Conservation (phyloP, 2,888 invertebrate genomes). For the Drosophila melanosoma region DNA sequence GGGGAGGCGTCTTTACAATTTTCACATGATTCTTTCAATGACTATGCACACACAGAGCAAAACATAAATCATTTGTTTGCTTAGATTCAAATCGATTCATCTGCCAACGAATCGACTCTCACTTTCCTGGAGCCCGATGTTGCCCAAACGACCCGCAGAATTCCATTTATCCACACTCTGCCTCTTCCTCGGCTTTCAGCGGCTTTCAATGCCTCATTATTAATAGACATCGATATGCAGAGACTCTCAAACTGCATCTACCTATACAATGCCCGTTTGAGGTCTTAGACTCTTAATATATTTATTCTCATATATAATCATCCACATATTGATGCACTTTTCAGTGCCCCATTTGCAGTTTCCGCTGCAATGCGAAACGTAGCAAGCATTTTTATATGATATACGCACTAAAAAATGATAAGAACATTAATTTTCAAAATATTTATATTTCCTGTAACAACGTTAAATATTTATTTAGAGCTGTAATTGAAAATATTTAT, state of each 20-base stretch:
- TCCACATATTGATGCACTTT: neutral
- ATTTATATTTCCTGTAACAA: neutral
- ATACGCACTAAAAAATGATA: neutral
- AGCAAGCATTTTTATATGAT: neutral
- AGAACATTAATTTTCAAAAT: neutral
- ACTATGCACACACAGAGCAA: constrained; percentile 28
- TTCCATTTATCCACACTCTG: constrained; percentile 40
- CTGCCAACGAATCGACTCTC: constrained; percentile 54
- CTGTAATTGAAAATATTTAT: neutral
- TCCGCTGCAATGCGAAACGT: constrained; percentile 5
- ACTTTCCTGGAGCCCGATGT: constrained; percentile 47
- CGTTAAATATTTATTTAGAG: neutral
- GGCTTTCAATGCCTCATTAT: constrained; percentile 49
- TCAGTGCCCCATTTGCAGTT: constrained; percentile 4
- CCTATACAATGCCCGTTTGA: constrained; percentile 10
- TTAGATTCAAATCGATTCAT: constrained; percentile 63
- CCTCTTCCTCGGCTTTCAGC: constrained; percentile 38
- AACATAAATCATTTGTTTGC: constrained; percentile 66
- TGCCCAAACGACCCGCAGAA: constrained; percentile 58
- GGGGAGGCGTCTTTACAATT: constrained; percentile 42
- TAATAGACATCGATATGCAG: constrained; percentile 54
- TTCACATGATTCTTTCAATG: constrained; percentile 61
- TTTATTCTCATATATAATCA: constrained; percentile 1
- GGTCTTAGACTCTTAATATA: constrained; percentile 11
- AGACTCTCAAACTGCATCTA: constrained; percentile 14